Conservation (phyloP, 1,140 invertebrate species). For the Ceratitis capitata region DNA sequence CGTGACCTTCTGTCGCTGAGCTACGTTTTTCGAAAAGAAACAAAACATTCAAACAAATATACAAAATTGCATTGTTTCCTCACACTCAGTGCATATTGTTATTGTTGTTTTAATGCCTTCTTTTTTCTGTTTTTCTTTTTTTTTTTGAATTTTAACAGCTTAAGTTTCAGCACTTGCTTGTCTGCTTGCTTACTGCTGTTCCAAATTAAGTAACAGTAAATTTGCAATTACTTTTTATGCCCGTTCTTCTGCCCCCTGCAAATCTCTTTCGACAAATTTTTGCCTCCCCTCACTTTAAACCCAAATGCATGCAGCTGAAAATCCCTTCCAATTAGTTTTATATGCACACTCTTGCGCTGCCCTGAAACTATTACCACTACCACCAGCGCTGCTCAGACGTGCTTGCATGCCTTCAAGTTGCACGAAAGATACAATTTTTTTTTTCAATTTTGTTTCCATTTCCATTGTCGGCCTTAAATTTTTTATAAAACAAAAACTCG, state of each 20-base stretch:
- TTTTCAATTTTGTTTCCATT: constrained; percentile 18
- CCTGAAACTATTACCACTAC: too few species aligned
- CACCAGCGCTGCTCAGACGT: not conserved
- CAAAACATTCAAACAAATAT: too few species aligned
- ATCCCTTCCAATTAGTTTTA: constrained; percentile 9
- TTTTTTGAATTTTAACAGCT: not conserved
- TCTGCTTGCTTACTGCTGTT: not conserved
- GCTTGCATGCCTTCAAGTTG: not conserved
- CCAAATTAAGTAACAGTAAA: constrained; percentile 16
- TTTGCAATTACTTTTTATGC: not conserved
- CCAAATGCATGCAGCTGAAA: not conserved
- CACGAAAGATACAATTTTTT: constrained; percentile 14
- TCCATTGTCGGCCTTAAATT: not conserved
- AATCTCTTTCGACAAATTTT: too few species aligned
- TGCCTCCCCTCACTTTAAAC: not conserved
- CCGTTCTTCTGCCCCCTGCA: not conserved
- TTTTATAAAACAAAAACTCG: not conserved
- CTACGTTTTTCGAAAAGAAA: too few species aligned
- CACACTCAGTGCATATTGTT: too few species aligned
- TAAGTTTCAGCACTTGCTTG: not conserved
- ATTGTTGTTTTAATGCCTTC: too few species aligned
- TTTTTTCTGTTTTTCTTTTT: not conserved
- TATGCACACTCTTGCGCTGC: not conserved
- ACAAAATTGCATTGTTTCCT: not conserved
- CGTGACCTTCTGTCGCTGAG: not conserved